phyloP scores from a whole-genome alignment of 2,113 vertebrate species.

The Oryzias celebensis region DNA sequence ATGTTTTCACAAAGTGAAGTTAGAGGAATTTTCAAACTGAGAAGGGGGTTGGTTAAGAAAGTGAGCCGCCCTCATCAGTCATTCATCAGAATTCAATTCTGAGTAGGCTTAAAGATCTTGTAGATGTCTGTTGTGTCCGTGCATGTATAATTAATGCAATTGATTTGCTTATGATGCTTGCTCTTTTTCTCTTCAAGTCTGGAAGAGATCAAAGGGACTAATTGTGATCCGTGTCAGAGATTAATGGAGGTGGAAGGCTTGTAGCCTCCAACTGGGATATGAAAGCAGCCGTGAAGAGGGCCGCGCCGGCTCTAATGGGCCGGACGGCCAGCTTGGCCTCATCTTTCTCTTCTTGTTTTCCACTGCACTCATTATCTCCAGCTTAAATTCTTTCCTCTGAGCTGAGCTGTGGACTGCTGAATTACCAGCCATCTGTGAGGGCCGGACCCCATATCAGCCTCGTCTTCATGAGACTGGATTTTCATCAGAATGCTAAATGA shows the following conservation, averaged over 20 bases:
- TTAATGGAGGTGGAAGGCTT: slow-evolving; percentile 70
- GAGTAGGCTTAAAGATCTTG: slow-evolving; percentile 35
- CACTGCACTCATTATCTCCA: slow-evolving; percentile 65
- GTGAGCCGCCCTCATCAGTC: slow-evolving; percentile 2
- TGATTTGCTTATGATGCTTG: slow-evolving; percentile 70
- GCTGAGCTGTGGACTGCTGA: slow-evolving; percentile 47
- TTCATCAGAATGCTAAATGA: slow-evolving; percentile 64
- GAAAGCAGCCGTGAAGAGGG: slow-evolving; percentile 69
- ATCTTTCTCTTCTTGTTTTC: slow-evolving; percentile 29
- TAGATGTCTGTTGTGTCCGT: slow-evolving; percentile 27
- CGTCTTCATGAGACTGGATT: slow-evolving; percentile 49
- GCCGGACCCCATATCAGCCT: slow-evolving; percentile 50
- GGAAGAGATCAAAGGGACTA: slow-evolving; percentile 69
- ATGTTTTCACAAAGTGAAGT: not conserved
- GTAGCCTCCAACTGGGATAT: slow-evolving; percentile 50
- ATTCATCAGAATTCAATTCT: slow-evolving; percentile 24
- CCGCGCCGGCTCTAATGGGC: slow-evolving; percentile 63
- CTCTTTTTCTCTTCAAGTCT: slow-evolving; percentile 43
- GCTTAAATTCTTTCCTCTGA: slow-evolving; percentile 47
- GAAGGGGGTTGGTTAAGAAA: not conserved
- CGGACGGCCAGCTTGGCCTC: slow-evolving; percentile 51
- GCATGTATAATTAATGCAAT: slow-evolving; percentile 73
- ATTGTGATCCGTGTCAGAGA: slow-evolving; percentile 78
- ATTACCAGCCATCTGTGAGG: slow-evolving; percentile 75
- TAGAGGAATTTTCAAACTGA: not conserved